A percentile compares a stretch with the other conserved stretches of the same genome.
Conservation (phyloP, 23 tunicate genomes). For the Phallusia fumigata region DNA sequence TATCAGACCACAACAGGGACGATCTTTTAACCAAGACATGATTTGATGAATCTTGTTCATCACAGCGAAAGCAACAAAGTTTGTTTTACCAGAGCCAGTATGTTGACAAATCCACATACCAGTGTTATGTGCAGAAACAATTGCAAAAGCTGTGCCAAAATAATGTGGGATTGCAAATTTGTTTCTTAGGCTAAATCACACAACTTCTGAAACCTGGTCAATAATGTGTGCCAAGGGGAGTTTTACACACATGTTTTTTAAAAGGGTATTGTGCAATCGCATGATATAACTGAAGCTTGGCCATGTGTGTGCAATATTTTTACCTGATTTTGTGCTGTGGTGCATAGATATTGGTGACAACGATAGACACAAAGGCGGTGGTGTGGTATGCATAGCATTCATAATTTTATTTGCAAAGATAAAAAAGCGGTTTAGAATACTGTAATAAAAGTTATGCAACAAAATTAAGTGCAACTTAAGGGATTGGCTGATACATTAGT, state of each 20-base stretch:
- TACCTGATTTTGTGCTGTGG: constrained; percentile 4
- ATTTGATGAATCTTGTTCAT: background rate
- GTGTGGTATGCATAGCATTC: constrained; percentile 11
- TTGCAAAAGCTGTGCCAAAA: background rate
- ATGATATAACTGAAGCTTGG: background rate
- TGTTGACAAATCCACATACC: background rate
- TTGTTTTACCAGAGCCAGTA: background rate
- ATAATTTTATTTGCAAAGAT: constrained; percentile 5
- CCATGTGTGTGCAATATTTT: background rate
- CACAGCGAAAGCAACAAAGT: background rate
- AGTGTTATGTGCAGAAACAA: background rate
- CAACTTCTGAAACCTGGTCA: no score
- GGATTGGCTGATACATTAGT: background rate
- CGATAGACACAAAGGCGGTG: background rate
- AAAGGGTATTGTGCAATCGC: constrained; percentile 2
- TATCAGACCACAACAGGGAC: background rate
- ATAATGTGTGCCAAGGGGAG: no score
- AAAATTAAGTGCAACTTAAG: background rate
- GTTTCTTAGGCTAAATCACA: no score
- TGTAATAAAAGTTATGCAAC: constrained; percentile 11
- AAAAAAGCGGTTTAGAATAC: constrained; percentile 10
- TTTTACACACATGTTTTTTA: no score
- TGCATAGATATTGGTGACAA: constrained; percentile 1
- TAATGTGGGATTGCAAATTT: no score
- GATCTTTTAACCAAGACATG: background rate